Conservation (phyloP, 1,140 invertebrate species). For the Phortica variegata region DNA sequence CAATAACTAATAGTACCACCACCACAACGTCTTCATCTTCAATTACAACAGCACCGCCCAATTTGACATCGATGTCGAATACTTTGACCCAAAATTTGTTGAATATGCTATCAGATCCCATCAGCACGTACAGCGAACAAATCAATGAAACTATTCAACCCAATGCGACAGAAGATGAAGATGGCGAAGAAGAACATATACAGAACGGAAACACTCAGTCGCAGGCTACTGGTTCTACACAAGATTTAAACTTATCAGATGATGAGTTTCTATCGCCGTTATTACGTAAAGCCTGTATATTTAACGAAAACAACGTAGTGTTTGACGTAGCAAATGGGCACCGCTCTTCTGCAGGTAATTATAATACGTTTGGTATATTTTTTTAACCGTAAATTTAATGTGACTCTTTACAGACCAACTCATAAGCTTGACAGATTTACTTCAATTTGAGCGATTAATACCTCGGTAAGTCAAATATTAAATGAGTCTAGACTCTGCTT, state of each 20-base stretch:
- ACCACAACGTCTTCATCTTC: slow-evolving; percentile 5
- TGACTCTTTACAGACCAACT: slow-evolving; percentile 34
- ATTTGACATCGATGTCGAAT: slow-evolving; percentile 42
- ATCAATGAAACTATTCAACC: slow-evolving; percentile 34
- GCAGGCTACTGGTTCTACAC: slow-evolving; percentile 7
- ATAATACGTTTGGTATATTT: background rate
- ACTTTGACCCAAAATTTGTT: slow-evolving; percentile 52
- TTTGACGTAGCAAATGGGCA: slow-evolving; percentile 32
- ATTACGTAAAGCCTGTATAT: slow-evolving; percentile 27
- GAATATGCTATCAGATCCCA: slow-evolving; percentile 54
- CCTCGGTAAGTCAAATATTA: slow-evolving; percentile 29
- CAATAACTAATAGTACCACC: background rate
- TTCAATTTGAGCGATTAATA: slow-evolving; percentile 43
- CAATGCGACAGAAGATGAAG: background rate
- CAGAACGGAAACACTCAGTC: background rate
- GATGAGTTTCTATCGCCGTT: slow-evolving; percentile 42
- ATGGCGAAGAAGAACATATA: background rate
- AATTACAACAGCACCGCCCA: slow-evolving; percentile 1
- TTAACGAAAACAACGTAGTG: slow-evolving; percentile 37
- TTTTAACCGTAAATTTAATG: background rate
- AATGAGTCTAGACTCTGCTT: background rate
- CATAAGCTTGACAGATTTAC: slow-evolving; percentile 41
- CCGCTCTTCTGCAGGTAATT: slow-evolving; percentile 41
- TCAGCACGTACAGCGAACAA: slow-evolving; percentile 50
- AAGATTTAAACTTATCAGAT: slow-evolving; percentile 32